Evolutionary conservation across 2,797 vertebrate genomes (phyloP).

Genomic region (Sorex maritimensis): DNA sequence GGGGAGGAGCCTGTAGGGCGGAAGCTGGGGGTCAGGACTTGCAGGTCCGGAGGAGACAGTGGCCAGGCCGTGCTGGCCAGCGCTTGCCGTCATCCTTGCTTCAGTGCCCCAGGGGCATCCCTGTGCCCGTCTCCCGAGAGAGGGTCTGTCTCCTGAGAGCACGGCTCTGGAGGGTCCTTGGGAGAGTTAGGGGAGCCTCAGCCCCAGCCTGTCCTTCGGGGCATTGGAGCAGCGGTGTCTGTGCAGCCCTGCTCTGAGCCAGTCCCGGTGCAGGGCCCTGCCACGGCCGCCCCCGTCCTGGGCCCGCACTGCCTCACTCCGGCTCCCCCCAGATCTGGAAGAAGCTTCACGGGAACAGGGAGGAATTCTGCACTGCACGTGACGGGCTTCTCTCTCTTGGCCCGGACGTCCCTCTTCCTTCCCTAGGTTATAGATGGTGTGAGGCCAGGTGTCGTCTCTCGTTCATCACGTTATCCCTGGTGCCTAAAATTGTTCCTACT

Average conservation of each 20-base stretch:
- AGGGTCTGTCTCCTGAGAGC: neutral
- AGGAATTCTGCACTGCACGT: neutral
- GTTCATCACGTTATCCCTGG: conserved; percentile 13
- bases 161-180: no score
- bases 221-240: no score
- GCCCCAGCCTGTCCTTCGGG: no score
- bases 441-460: conserved; percentile 15
- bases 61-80: neutral
- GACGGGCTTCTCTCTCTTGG: neutral
- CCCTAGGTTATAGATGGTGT: conserved; percentile 13
- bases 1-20: no score
- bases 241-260: no score
- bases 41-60: neutral
- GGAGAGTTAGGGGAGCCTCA: no score
- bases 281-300: no score
- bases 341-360: neutral
- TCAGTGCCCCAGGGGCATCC: neutral
- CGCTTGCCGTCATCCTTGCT: no score
- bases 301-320: no score
- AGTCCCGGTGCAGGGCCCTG: no score
- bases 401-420: neutral
- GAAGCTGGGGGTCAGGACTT: no score
- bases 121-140: neutral
- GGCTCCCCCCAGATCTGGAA: no score
- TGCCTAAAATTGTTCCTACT: neutral